A percentile compares a stretch with the other conserved stretches of the same genome.
Evolutionary conservation across 2,113 vertebrate species (phyloP).

Genomic region (Mobula hypostoma): DNA sequence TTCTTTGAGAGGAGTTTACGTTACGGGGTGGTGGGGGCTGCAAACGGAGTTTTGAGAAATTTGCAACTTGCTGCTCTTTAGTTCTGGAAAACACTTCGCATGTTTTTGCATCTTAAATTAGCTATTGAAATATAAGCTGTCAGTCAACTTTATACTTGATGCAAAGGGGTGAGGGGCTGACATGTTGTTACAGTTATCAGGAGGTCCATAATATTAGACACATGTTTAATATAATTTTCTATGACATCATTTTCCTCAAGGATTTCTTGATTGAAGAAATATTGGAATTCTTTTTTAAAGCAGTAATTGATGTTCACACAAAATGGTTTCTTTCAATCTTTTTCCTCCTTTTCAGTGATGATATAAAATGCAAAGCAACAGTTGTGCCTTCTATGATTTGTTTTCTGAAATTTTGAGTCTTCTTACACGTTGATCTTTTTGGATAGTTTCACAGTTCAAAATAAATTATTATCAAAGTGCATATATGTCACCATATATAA

Average conservation of each 20-base stretch:
- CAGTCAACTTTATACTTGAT: background rate
- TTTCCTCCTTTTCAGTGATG: background rate
- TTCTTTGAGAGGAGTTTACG: background rate
- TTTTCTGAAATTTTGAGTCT: background rate
- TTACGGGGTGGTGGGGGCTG: background rate
- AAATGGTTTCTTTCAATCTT: background rate
- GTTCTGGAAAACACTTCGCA: background rate
- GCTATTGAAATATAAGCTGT: background rate
- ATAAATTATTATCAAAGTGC: too few relatives aligned
- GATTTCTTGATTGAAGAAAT: background rate
- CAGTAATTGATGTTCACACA: background rate
- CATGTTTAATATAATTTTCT: background rate
- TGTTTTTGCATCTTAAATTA: constrained; percentile 9
- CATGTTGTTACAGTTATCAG: background rate
- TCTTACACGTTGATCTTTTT: background rate
- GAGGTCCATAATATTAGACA: background rate
- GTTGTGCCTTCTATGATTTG: background rate
- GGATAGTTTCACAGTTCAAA: too few relatives aligned
- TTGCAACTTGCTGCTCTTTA: background rate
- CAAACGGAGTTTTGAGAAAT: background rate
- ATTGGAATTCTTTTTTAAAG: background rate
- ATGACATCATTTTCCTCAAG: background rate
- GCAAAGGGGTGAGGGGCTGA: background rate
- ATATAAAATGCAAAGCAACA: background rate
- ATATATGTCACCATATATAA: too few relatives aligned